A percentile compares a stretch with the other conserved stretches of the same genome.
phyloP scores from a whole-genome alignment of 37 sponge, comb jelly and placozoan genomes.

The Agelas oroides region DNA sequence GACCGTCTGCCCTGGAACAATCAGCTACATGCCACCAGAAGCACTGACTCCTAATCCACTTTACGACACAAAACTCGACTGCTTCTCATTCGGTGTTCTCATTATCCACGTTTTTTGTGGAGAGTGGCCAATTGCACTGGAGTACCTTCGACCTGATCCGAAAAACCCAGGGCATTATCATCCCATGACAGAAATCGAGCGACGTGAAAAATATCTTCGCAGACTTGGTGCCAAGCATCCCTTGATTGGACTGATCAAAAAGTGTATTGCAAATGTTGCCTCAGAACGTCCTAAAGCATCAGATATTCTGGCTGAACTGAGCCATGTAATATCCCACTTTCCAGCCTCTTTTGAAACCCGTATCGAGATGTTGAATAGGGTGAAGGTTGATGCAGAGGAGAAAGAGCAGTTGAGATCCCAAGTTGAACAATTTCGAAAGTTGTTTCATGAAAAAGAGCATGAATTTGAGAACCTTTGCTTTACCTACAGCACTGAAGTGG shows the following conservation, averaged over 20 bases:
- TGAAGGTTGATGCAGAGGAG: conserved; percentile 21
- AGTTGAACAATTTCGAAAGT: conserved; percentile 4
- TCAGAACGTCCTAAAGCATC: conserved; percentile 25
- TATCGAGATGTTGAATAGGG: conserved; percentile 49
- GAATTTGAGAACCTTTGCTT: conserved; percentile 14
- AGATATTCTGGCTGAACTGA: conserved; percentile 24
- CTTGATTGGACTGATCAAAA: conserved; percentile 22
- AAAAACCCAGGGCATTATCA: conserved; percentile 39
- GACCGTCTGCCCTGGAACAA: conserved; percentile 61
- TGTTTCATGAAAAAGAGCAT: conserved; percentile 39
- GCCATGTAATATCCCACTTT: conserved; percentile 1
- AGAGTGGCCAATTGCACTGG: conserved; percentile 60
- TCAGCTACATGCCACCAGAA: conserved; percentile 80
- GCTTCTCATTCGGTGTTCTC: conserved; percentile 70
- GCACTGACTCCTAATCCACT: conserved; percentile 36
- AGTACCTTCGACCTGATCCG: conserved; percentile 63
- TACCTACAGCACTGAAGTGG: conserved; percentile 27
- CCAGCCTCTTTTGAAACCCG: conserved; percentile 38
- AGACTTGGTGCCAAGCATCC: conserved; percentile 26
- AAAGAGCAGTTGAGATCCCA: conserved; percentile 19
- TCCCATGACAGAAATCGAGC: conserved; percentile 54
- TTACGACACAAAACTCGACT: conserved; percentile 61
- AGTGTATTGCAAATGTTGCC: conserved; percentile 39
- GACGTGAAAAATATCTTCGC: conserved; percentile 47
- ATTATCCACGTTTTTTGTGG: conserved; percentile 68